Base-by-base conservation (phyloP, 2,113 vertebrate genomes). In the Catharus fuscescens region DNA sequence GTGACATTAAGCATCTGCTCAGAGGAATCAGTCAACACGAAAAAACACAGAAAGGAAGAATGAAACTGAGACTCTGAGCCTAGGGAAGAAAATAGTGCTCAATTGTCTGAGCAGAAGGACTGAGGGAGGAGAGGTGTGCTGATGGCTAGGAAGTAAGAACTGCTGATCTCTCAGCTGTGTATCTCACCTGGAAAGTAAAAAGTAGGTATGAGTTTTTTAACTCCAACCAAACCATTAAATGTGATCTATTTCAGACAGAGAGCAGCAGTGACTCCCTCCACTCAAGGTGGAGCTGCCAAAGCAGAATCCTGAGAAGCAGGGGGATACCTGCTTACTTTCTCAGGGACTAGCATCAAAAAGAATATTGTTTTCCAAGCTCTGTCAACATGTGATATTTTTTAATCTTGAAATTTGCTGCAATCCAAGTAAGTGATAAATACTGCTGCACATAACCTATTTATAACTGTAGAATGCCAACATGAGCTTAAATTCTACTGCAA, bases 41-140 rank as follows among this genome's bases (percentile, higher is more conserved):
- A 62, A 7, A 14, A n/a, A 25, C 23, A 24, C 6, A 17, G 38
- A 65, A 71, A 69, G 66, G 42, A 79, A 59, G 48, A 85, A 45
- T 31, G n/a, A 81, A 88, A 64, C 60, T 54, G 45, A 67, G 36
- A 29, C 36, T 82, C 15, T 31, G 38, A 66, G 45, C 26, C 23
- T 26, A 26, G 29, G 64, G 12, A 56, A 54, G 3, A 65, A 71
- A 62, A 32, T 3, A n/a, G 5, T 20, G 45, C 38, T 67, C 18
- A 31, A 0, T 53, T 1, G 0, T 47, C 62, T 2, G 3, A 72
- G 87, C 40, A 66, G 64, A 38, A 31, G 54, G 54, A 29, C 61
- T 38, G 59, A n/a, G 25, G 59, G 40, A 90, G 18, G 42, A 76
- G 73, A 73, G 24, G 3, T 62, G 31, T 54, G 72, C 78, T 36